Evolutionary conservation across 2,888 invertebrate species (phyloP).

Genomic region (Diaprepes abbreviatus): DNA sequence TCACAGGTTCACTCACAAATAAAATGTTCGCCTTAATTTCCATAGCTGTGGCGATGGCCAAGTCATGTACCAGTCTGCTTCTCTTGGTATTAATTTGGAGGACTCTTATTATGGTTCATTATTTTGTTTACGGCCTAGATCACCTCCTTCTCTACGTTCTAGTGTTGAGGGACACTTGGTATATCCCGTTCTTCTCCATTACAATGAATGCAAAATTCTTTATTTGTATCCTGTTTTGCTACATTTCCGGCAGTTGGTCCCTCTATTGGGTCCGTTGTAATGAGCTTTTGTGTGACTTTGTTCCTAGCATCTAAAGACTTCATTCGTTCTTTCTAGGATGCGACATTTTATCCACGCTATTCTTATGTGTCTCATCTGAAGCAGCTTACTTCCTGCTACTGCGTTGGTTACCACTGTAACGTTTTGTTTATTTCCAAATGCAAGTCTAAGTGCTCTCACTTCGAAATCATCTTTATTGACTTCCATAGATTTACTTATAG

Average conservation of each 20-base stretch:
- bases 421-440: not conserved
- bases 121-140: no score
- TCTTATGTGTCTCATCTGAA: not conserved
- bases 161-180: no score
- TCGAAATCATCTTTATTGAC: not conserved
- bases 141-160: no score
- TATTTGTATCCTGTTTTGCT: constrained; percentile 13
- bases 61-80: constrained; percentile 15
- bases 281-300: constrained; percentile 20
- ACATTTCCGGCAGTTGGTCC: constrained; percentile 30
- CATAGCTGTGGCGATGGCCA: constrained; percentile 25
- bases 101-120: not conserved
- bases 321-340: constrained; percentile 8
- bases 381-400: not conserved
- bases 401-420: not conserved
- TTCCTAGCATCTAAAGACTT: constrained; percentile 30
- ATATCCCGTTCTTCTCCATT: not conserved
- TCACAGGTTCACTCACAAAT: not conserved
- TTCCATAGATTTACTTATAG: not conserved
- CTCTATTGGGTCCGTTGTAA: constrained; percentile 31
- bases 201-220: constrained; percentile 11
- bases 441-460: not conserved
- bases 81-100: constrained; percentile 34
- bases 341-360: constrained; percentile 35
- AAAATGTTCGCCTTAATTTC: constrained; percentile 5